Evolutionary conservation across 2,888 invertebrate genomes (phyloP).

Genomic region (Synergus laeviventris): DNA sequence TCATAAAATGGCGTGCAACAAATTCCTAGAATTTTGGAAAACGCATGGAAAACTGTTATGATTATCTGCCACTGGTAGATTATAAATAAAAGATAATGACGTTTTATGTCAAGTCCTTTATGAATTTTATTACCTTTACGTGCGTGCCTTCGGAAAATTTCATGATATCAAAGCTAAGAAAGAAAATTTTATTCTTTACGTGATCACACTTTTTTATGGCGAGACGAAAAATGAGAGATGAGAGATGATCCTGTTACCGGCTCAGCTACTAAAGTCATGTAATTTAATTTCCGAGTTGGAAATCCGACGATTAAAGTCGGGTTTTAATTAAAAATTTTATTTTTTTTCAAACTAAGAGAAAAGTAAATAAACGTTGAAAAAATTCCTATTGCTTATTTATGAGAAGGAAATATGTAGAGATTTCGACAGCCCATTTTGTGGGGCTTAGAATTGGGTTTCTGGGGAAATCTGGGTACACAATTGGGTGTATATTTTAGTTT

Average conservation of each 20-base stretch:
- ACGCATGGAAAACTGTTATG: neutral
- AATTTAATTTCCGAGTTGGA: neutral
- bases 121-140: constrained; percentile 15
- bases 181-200: neutral
- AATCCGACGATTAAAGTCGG: neutral
- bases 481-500: constrained; percentile 19
- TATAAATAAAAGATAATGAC: constrained; percentile 1
- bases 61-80: neutral
- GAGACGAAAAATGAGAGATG: neutral
- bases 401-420: neutral
- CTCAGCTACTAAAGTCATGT: neutral
- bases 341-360: neutral
- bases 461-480: constrained; percentile 1
- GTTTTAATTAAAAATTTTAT: neutral
- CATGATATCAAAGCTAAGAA: neutral
- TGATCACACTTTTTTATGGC: constrained; percentile 18
- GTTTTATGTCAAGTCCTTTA: constrained; percentile 6
- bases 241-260: neutral
- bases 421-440: constrained; percentile 2
- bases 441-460: neutral
- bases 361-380: neutral
- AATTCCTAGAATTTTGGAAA: neutral
- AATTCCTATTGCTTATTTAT: too few relatives aligned
- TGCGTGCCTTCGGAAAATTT: constrained; percentile 19
- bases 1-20: neutral